Percentiles rank a stretch among this genome's conserved stretches.
Evolutionary conservation across 2,113 vertebrate genomes (phyloP).

Genomic region (Mesoclemmys tuberculata): DNA sequence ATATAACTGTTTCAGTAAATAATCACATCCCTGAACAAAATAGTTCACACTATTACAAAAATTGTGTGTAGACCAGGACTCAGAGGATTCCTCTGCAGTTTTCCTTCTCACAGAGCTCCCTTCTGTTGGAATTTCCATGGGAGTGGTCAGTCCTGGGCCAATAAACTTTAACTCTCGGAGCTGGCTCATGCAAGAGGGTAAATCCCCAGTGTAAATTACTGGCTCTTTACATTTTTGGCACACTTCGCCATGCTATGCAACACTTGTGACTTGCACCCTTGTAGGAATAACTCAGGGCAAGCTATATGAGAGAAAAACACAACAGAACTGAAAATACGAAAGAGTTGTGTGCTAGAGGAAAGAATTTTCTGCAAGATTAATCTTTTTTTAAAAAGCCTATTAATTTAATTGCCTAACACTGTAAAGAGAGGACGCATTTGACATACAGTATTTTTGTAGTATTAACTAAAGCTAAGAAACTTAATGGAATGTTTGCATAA

Average conservation of each 20-base stretch:
- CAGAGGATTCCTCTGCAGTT: neutral
- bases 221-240: neutral
- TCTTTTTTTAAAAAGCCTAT: slow-evolving; percentile 28
- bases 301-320: neutral
- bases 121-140: neutral
- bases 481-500: slow-evolving; percentile 45
- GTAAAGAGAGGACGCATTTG: slow-evolving; percentile 14
- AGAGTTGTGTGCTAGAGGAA: neutral
- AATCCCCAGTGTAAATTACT: neutral
- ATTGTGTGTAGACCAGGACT: neutral
- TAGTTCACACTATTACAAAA: neutral
- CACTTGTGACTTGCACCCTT: neutral
- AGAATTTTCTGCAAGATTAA: slow-evolving; percentile 18
- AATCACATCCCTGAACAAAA: neutral
- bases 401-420: slow-evolving; percentile 52
- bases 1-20: neutral
- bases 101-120: neutral
- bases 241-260: slow-evolving; percentile 30
- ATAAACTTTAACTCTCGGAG: slow-evolving; percentile 9
- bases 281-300: neutral
- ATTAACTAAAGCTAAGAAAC: slow-evolving; percentile 59
- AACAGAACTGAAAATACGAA: neutral
- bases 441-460: slow-evolving; percentile 56
- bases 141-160: slow-evolving; percentile 12
- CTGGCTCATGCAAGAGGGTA: neutral